These are phyloP conservation scores for Enteromius thamalakanensis DNA, from an alignment of 2,797 vertebrate genomes.

Conservation along the genomic window DNA sequence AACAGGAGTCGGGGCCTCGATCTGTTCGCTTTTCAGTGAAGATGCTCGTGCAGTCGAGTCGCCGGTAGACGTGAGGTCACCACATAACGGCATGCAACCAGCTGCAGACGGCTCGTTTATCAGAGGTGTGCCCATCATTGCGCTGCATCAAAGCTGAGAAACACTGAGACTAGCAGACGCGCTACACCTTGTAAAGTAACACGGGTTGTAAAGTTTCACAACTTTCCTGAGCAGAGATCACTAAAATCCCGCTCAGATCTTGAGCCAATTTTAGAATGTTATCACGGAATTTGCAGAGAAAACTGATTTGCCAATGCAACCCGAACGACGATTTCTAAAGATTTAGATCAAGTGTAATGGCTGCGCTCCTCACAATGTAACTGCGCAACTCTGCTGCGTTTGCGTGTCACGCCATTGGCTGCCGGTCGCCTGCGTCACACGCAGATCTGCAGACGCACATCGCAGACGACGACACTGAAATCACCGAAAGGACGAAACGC, in stretches of 20 bases:
- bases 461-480: slow-evolving; percentile 38
- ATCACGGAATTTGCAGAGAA: not conserved
- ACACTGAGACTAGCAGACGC: slow-evolving; percentile 3
- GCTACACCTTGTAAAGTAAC: not conserved
- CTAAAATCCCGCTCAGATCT: not conserved
- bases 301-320: not conserved
- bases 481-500: not conserved
- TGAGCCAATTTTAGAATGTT: not conserved
- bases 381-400: slow-evolving; percentile 82
- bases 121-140: slow-evolving; percentile 50
- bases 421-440: slow-evolving; percentile 49
- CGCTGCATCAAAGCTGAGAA: not conserved
- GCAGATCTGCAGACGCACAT: slow-evolving; percentile 56
- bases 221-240: slow-evolving; percentile 9
- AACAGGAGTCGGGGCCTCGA: slow-evolving; percentile 43
- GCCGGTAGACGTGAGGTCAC: slow-evolving; percentile 34
- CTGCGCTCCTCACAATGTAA: slow-evolving; percentile 71
- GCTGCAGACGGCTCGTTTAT: slow-evolving; percentile 43
- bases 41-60: slow-evolving; percentile 47
- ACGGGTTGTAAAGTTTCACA: slow-evolving; percentile 19
- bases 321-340: slow-evolving; percentile 1
- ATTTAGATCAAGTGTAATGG: slow-evolving; percentile 68
- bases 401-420: slow-evolving; percentile 70
- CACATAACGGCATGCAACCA: slow-evolving; percentile 36
- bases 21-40: slow-evolving; percentile 14